Base-by-base conservation (phyloP, 2,888 invertebrate genomes). In the Eilema sororculum region DNA sequence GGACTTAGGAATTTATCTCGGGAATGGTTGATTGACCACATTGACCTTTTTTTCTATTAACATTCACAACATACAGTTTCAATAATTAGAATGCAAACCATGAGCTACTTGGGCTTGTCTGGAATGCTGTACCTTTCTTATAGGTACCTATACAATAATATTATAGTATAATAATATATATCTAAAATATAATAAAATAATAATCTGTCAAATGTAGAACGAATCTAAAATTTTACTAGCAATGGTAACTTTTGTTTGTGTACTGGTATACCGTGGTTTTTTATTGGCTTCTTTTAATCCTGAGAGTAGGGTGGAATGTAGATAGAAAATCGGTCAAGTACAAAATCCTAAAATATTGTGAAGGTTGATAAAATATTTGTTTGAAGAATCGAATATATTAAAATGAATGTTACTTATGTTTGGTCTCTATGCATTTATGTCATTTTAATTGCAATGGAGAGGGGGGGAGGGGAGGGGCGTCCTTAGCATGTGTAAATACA, bases 301-400 rank as follows among this genome's bases (percentile, higher is more conserved):
- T 56, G 22, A 33, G 0, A 25, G 22, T 13, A 16, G 65, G 65
- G n/a, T 57, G 24, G n/a, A 24, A 56, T n/a, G 57, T 37, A 65
- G 10, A 58, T 66, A n/a, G 20, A 58, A 63, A 66, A 66, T 59
- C 24, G 65, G 41, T 58, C 65, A 58, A 58, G 58, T n/a, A 41
- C 65, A 41, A 33, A 41, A n/a, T 13, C 20, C 37, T 25, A 58
- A 58, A 59, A 58, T 57, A 57, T 41, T 24, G 37, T 20, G 58
- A 57, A 24, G 30, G 24, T 64, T 46, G 10, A 25, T 28, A 52
- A 28, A 46, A 46, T 46, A 46, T 46, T 46, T 20, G 20, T 46
- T 46, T 46, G 20, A 46, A 16, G 16, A 16, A 46, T 20, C 6
- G 20, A 5, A 46, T 46, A 20, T 6, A 46, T 46, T 1, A 20